Evolutionary conservation across 1,140 invertebrate species (phyloP), one percentile per base, ranked within the genome.

Genomic region (Drosophila eugracilis): DNA sequence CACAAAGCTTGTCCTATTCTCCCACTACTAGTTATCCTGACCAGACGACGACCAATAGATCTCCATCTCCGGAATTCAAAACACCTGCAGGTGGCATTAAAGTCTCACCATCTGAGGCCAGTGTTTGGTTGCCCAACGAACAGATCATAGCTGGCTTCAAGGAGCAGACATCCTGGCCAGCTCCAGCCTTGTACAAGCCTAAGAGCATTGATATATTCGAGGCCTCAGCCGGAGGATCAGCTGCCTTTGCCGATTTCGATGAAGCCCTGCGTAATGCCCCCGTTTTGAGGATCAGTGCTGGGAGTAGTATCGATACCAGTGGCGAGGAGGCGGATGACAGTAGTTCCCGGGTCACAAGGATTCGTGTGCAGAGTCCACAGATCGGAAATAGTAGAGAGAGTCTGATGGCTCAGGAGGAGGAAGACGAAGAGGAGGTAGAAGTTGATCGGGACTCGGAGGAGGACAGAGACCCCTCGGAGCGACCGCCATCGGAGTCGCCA

Each of bases 191-290:
- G 1, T 89, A 90, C 32, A 91, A 91, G 57, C 57, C 88, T n/a
- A 88, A 89, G n/a, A 90, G 81, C 37, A 88, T 91, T n/a, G 90
- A 91, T 24, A 90, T 91, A 15, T 91, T 91, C 39, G 90, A 91
- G 49, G 52, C 47, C 1, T 48, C 62, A 0, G 66, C 50, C 5
- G 80, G 74, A 1, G 74, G 62, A 1, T 48, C 49, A 0, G 39
- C 60, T 3, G 90, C 90, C 9, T 91, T 91, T 32, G 90, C 79
- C 2, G 90, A 91, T n/a, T 91, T 91, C 48, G 90, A 91, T 37
- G 90, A 91, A 26, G 90, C 69, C 5, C 45, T 91, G 22, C 59
- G 85, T 2, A 80, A 91, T 69, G 89, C 74, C 17, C 90, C 90
- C 0, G 78, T 91, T 5, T n/a, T 89, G 30, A 49, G 71, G n/a